Conservation (phyloP, 2,113 vertebrate species). For the Acanthisitta chloris region DNA sequence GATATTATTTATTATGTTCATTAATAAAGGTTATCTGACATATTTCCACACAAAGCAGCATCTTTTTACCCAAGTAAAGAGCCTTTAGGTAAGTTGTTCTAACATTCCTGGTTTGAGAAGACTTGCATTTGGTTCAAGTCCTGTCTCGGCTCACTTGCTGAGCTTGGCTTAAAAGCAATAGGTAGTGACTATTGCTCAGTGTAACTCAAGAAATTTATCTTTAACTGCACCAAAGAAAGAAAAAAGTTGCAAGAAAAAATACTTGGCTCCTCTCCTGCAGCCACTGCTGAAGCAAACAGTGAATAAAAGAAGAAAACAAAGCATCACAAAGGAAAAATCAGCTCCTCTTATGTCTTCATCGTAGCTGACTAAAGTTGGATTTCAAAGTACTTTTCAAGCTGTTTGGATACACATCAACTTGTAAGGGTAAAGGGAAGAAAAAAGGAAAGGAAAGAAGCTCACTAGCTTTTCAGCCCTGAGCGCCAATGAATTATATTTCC, state of each 20-base stretch:
- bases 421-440: slow-evolving; percentile 58
- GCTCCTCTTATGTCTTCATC: slow-evolving; percentile 57
- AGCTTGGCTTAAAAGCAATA: not conserved
- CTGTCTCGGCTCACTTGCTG: not conserved
- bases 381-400: slow-evolving; percentile 69
- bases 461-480: slow-evolving; percentile 48
- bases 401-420: slow-evolving; percentile 65
- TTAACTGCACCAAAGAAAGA: not conserved
- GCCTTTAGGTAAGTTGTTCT: not conserved
- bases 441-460: slow-evolving; percentile 44
- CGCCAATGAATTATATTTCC: slow-evolving; percentile 9
- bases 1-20: not conserved
- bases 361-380: slow-evolving; percentile 60
- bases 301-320: slow-evolving; percentile 53
- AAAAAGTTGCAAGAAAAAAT: not conserved
- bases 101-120: not conserved
- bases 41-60: not conserved
- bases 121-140: not conserved
- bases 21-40: not conserved
- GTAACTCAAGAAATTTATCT: not conserved
- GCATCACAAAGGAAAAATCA: slow-evolving; percentile 59
- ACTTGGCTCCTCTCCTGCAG: slow-evolving; percentile 29
- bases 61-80: not conserved
- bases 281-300: not conserved
- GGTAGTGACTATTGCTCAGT: not conserved